phyloP scores from a whole-genome alignment of 2,113 vertebrate species.

The Pygoscelis adeliae region DNA sequence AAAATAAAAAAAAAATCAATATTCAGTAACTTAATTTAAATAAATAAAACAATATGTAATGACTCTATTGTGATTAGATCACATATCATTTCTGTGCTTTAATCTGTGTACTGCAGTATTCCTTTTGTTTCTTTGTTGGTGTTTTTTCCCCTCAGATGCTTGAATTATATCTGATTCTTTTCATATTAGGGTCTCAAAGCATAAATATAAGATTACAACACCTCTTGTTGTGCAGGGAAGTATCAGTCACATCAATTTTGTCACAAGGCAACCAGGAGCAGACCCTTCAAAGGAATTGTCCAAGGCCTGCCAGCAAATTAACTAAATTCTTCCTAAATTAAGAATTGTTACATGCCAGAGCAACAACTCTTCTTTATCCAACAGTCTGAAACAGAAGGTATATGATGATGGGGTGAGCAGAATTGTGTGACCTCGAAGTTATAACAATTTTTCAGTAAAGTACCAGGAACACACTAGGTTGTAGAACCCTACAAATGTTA shows the following conservation, averaged over 20 bases:
- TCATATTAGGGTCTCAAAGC: background rate
- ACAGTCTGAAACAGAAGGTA: background rate
- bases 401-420: background rate
- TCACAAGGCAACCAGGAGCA: background rate
- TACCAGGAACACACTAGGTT: accelerated
- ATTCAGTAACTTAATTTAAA: background rate
- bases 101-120: background rate
- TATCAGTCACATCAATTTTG: background rate
- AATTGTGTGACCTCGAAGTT: background rate
- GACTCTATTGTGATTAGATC: background rate
- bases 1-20: background rate
- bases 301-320: background rate
- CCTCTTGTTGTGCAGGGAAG: background rate
- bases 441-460: background rate
- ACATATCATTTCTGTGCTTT: background rate
- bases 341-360: background rate
- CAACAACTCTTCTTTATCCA: background rate
- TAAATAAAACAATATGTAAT: background rate
- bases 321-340: background rate
- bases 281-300: background rate
- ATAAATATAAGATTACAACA: background rate
- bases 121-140: background rate
- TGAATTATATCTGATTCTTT: background rate
- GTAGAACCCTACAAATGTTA: background rate
- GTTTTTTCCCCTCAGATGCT: background rate